These are phyloP conservation scores for Scaptomyza parva DNA, from an alignment of 2,888 invertebrate genomes.

Conservation along the genomic window DNA sequence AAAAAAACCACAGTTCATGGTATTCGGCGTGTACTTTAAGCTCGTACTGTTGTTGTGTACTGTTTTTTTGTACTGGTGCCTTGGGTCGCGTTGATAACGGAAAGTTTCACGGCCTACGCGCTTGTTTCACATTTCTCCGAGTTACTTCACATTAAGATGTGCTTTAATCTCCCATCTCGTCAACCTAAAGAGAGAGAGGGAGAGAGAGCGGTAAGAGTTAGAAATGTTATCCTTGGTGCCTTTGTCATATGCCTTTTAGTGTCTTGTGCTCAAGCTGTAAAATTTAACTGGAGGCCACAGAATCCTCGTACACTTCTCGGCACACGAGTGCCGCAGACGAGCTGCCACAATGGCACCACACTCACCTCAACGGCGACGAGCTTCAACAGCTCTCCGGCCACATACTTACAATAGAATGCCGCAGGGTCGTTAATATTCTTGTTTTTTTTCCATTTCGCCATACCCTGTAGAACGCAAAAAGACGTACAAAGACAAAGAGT, in stretches of 20 bases:
- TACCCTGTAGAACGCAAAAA: conserved; percentile 14
- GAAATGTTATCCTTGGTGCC: conserved; percentile 41
- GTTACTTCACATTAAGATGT: conserved; percentile 66
- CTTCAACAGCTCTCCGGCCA: conserved; percentile 45
- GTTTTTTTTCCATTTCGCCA: conserved; percentile 35
- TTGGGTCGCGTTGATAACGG: conserved; percentile 61
- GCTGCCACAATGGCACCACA: conserved; percentile 28
- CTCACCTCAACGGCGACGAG: conserved; percentile 40
- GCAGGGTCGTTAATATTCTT: conserved; percentile 58
- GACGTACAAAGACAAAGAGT: background rate
- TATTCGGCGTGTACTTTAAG: conserved; percentile 11
- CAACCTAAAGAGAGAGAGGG: background rate
- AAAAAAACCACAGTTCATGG: conserved; percentile 11
- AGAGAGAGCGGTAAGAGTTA: background rate
- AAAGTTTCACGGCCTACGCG: conserved; percentile 54
- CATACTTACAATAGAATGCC: conserved; percentile 39
- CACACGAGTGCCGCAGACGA: conserved; percentile 31
- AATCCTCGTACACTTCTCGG: conserved; percentile 49
- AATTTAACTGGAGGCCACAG: conserved; percentile 71
- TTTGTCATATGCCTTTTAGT: conserved; percentile 66
- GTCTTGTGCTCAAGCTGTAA: conserved; percentile 65
- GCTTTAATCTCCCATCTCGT: conserved; percentile 62
- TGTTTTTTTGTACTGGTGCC: conserved; percentile 38
- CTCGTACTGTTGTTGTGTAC: too few species aligned
- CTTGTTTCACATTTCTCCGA: conserved; percentile 43